Evolutionary conservation across 2,888 invertebrate genomes (phyloP), one percentile per base, ranked within the genome.

Genomic region (Caenorhabditis panamensis): DNA sequence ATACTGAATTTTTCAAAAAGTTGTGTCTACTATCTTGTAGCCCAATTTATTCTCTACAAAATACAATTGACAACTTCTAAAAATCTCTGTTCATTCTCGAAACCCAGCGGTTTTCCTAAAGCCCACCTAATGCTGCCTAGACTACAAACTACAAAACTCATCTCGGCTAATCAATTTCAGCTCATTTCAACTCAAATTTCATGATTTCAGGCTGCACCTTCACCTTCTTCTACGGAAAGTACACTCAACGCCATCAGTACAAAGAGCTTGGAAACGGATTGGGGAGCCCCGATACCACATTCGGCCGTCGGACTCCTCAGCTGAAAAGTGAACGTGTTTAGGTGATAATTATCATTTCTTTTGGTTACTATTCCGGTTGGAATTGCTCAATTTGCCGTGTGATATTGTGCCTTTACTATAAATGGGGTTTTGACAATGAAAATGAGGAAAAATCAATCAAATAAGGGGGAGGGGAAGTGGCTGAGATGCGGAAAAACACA

Each of bases 141-240:
- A 11, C 41, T 41, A 6, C 11, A 41, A 6, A 41, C 41, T 6
- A 41, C 6, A 41, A 41, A 11, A n/a, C n/a, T n/a, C n/a, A n/a
- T n/a, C n/a, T n/a, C 41, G 2, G 13, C 6, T 11, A 41, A 13
- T 41, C 13, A 11, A 41, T 11, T 41, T 41, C n/a, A n/a, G n/a
- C 13, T 41, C 41, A 13, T 13, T 6, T 41, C 8, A 41, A 41
- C n/a, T n/a, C 13, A 47, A 20, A 47, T 9, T 28, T 31, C 13
- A 16, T 31, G 54, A 24, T 16, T 16, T 41, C 64, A 85, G 85
- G 83, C 16, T 71, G 71, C 51, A 79, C 83, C 0, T 75, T 31
- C 0, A 67, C 53, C 16, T 85, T 72, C 58, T 85, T 83, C 62
- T 85, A 85, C 58, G 73, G 75, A 11, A 82, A 80, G 26, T 85